Base-by-base conservation (phyloP, 1,140 invertebrate species). In the Homalodisca vitripennis region DNA sequence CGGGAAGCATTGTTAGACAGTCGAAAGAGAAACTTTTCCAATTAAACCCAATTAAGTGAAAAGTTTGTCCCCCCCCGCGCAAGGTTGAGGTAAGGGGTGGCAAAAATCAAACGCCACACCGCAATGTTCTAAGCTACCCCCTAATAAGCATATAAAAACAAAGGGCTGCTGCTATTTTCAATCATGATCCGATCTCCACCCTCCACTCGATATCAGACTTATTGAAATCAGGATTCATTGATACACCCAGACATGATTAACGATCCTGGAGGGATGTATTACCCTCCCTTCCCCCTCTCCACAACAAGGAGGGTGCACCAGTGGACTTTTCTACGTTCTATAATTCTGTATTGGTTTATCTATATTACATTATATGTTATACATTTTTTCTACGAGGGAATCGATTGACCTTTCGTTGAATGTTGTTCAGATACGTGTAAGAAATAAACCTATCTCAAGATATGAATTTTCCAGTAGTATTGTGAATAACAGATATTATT, bases 41-140 rank as follows among this genome's bases (percentile, higher is more conserved):
- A 65, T 65, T 65, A 65, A 65, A 65, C 63, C 63, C 63, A 65
- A 65, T 65, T 65, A 65, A 65, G 63, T 65, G 63, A 34, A 65
- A 65, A 65, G 63, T 65, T 65, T 26, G 24, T 29, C 32, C 24
- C 31, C 46, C 46, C 46, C 63, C 31, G 29, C 24, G 63, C 17
- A 27, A 64, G 20, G 22, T 41, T 13, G 62, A 30, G 62, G n/a
- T 22, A n/a, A 22, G 24, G 46, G 46, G 22, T n/a, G 63, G 41
- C 27, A 47, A 29, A 65, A 51, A 51, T 20, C 48, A 51, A 51
- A 51, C 48, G 14, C n/a, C n/a, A n/a, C n/a, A n/a, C n/a, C 14
- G 48, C n/a, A 22, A 51, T 3, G 3, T 22, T 51, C n/a, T 51
- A 51, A 51, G 48, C 48, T 22, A 51, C 48, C 48, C 48, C 22